These are phyloP conservation scores for Lycia hirtaria DNA, from an alignment of 2,888 invertebrate genomes.

Conservation along the genomic window DNA sequence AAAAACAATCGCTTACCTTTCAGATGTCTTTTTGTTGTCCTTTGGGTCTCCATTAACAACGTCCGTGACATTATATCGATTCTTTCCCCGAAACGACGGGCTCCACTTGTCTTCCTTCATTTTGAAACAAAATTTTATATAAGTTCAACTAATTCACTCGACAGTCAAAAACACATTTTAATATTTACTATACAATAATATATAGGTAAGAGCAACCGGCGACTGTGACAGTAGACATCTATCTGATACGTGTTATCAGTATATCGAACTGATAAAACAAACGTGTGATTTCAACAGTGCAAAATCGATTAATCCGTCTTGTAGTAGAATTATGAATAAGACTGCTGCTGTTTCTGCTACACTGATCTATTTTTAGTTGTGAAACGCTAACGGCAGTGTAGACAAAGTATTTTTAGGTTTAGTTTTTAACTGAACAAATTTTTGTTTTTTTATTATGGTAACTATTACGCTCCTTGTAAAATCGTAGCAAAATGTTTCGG, in stretches of 20 bases:
- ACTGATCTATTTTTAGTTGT: constrained; percentile 29
- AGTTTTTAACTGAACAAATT: constrained; percentile 6
- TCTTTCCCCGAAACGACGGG: constrained; percentile 44
- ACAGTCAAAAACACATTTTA: constrained; percentile 10
- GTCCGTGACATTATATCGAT: constrained; percentile 45
- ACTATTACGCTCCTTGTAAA: no score
- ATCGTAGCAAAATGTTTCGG: no score
- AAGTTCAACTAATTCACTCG: not conserved
- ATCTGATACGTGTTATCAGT: constrained; percentile 51
- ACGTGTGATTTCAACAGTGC: constrained; percentile 10
- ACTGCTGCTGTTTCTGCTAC: constrained; percentile 8
- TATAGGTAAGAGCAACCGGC: constrained; percentile 23
- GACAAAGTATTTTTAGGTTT: constrained; percentile 10
- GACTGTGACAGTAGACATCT: constrained; percentile 27
- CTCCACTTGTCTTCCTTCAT: constrained; percentile 55
- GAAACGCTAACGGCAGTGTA: constrained; percentile 22
- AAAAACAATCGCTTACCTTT: constrained; percentile 46
- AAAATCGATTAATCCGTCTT: constrained; percentile 34
- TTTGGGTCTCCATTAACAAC: constrained; percentile 43
- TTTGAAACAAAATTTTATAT: constrained; percentile 34
- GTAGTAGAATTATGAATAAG: constrained; percentile 22
- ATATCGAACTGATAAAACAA: constrained; percentile 43
- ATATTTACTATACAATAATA: constrained; percentile 3
- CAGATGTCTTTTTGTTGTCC: constrained; percentile 40
- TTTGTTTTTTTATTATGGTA: no score